phyloP scores from a whole-genome alignment of 2,113 vertebrate species.

The Oncorhynchus masou region DNA sequence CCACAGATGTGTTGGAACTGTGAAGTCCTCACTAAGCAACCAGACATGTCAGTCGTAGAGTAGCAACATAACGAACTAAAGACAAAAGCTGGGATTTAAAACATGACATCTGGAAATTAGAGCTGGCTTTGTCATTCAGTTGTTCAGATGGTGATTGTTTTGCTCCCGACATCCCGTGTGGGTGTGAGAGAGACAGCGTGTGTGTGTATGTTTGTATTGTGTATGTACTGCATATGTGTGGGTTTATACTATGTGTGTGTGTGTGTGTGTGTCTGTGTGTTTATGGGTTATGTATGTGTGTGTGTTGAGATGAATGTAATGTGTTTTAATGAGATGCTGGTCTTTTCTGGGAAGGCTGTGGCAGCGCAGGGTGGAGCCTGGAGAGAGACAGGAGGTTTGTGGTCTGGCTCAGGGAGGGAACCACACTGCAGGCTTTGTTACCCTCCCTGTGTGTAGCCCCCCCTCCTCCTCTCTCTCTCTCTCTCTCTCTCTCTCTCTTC shows the following conservation, averaged over 20 bases:
- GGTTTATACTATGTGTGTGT: not conserved
- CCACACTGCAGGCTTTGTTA: constrained; percentile 7
- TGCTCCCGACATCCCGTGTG: not conserved
- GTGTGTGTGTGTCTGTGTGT: not conserved
- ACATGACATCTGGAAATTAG: constrained; percentile 17
- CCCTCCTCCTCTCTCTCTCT: too few species aligned
- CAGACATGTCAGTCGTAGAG: constrained; percentile 9
- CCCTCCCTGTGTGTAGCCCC: too few species aligned
- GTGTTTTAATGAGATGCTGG: constrained; percentile 70
- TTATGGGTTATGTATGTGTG: not conserved
- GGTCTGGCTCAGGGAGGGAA: constrained; percentile 59
- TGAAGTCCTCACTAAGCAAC: not conserved
- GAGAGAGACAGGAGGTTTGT: constrained; percentile 69
- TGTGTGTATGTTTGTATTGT: constrained; percentile 13
- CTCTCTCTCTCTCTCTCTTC: too few species aligned
- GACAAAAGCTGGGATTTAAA: constrained; percentile 61
- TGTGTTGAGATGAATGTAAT: constrained; percentile 65
- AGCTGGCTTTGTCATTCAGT: constrained; percentile 47
- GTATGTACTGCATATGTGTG: not conserved
- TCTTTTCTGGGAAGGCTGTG: constrained; percentile 75
- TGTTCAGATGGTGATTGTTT: constrained; percentile 60
- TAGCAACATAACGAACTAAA: constrained; percentile 50
- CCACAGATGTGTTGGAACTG: too few species aligned
- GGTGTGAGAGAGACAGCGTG: constrained; percentile 6
- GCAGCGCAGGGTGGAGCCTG: constrained; percentile 68